Percentiles rank a stretch among this genome's conserved stretches.
phyloP scores from a whole-genome alignment of 2,888 invertebrate genomes.

The Lasioglossum morio region DNA sequence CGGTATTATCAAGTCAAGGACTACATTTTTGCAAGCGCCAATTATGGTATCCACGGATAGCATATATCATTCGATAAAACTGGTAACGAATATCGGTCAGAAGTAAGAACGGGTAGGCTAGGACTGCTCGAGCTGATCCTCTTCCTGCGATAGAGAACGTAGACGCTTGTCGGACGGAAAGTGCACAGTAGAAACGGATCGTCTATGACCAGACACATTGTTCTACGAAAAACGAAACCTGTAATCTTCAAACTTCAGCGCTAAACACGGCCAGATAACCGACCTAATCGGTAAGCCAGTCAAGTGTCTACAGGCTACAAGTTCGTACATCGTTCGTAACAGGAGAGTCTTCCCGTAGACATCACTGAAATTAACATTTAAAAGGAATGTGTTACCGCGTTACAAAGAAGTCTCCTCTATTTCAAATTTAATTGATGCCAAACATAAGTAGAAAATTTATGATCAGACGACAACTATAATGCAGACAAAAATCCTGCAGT shows the following conservation, averaged over 20 bases:
- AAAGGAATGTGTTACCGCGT: background rate
- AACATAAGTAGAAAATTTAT: background rate
- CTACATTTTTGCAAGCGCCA: constrained; percentile 55
- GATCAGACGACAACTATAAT: background rate
- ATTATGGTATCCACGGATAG: constrained; percentile 47
- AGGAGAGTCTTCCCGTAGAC: background rate
- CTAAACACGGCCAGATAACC: background rate
- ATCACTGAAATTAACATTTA: background rate
- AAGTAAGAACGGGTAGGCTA: background rate
- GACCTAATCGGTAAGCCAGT: background rate
- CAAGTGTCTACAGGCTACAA: background rate
- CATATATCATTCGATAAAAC: constrained; percentile 40
- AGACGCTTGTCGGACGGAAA: background rate
- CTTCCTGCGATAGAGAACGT: background rate
- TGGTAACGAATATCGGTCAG: constrained; percentile 28
- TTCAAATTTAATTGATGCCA: background rate
- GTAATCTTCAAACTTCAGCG: background rate
- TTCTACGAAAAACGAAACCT: background rate
- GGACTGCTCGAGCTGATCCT: background rate
- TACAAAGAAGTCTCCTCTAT: no score
- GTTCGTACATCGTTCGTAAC: background rate
- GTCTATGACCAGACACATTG: constrained; percentile 17
- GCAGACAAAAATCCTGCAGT: background rate
- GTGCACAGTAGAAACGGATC: constrained; percentile 18
- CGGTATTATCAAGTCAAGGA: constrained; percentile 60